Conservation (phyloP, 2,113 vertebrate genomes). For the Chroicocephalus ridibundus region DNA sequence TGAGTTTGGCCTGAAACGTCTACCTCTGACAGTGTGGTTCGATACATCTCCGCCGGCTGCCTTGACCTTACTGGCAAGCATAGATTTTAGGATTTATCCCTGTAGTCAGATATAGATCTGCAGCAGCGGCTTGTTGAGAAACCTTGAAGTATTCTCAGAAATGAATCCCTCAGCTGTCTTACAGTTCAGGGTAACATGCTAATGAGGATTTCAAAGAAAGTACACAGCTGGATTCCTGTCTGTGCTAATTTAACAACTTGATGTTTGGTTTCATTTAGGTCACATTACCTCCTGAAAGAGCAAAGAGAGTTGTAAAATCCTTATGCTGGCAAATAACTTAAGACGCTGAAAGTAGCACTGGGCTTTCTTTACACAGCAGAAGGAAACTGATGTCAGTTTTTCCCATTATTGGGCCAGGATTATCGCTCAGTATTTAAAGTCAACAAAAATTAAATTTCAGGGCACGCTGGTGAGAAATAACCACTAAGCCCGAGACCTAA, state of each 20-base stretch:
- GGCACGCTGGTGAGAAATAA: neutral
- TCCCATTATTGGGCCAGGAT: slow-evolving; percentile 8
- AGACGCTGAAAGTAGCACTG: neutral
- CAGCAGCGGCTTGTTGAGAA: slow-evolving; percentile 53
- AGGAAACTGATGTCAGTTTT: slow-evolving; percentile 21
- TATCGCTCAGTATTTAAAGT: neutral
- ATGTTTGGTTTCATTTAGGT: slow-evolving; percentile 13
- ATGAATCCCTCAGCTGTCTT: slow-evolving; percentile 26
- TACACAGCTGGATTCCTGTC: slow-evolving; percentile 35
- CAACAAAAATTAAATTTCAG: neutral
- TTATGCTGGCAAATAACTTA: neutral
- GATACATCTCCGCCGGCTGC: slow-evolving; percentile 59
- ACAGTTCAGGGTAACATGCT: neutral
- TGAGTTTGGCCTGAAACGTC: slow-evolving; percentile 42
- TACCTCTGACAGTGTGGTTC: slow-evolving; percentile 60
- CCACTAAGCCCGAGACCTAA: neutral
- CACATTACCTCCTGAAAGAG: neutral
- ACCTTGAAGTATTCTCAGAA: slow-evolving; percentile 67
- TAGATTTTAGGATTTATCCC: slow-evolving; percentile 72
- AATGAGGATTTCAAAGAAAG: slow-evolving; percentile 52
- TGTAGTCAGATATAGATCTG: slow-evolving; percentile 65
- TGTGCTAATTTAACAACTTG: neutral
- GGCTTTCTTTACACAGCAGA: neutral
- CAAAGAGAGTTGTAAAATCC: neutral
- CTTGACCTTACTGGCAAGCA: slow-evolving; percentile 69